phyloP scores from a whole-genome alignment of 1,140 invertebrate species.

The Neotoxoptera formosana region DNA sequence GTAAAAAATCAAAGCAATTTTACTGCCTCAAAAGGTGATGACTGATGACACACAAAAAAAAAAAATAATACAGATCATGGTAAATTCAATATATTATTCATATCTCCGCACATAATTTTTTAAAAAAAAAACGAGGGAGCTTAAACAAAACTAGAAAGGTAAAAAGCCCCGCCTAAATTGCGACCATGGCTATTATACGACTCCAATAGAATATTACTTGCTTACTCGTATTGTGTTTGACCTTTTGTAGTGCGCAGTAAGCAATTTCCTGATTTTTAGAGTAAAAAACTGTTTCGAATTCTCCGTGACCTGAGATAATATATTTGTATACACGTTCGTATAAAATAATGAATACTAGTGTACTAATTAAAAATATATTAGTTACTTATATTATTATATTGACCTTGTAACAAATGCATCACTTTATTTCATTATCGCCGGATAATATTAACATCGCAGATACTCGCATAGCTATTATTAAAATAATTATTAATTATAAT shows the following conservation, averaged over 20 bases:
- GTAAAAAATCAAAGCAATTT: no score
- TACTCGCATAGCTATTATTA: not conserved
- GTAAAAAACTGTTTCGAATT: not conserved
- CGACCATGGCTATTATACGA: no score
- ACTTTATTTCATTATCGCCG: not conserved
- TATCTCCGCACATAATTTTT: no score
- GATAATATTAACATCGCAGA: not conserved
- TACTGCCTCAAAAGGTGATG: no score
- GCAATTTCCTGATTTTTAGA: not conserved
- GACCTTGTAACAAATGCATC: not conserved
- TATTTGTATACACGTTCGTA: not conserved
- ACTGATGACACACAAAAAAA: no score
- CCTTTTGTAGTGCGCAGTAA: not conserved
- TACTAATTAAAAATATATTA: not conserved
- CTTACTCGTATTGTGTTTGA: not conserved
- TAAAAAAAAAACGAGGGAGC: no score
- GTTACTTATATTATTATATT: conserved; percentile 8
- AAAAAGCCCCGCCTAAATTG: no score
- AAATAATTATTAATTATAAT: conserved; percentile 29
- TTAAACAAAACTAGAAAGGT: no score
- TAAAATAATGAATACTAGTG: not conserved
- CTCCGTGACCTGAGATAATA: not conserved
- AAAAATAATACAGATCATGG: no score
- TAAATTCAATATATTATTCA: no score
- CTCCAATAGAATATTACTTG: not conserved